Percentiles rank a stretch among this genome's conserved stretches.
phyloP scores from a whole-genome alignment of 2,113 vertebrate genomes.

The Hucho hucho region DNA sequence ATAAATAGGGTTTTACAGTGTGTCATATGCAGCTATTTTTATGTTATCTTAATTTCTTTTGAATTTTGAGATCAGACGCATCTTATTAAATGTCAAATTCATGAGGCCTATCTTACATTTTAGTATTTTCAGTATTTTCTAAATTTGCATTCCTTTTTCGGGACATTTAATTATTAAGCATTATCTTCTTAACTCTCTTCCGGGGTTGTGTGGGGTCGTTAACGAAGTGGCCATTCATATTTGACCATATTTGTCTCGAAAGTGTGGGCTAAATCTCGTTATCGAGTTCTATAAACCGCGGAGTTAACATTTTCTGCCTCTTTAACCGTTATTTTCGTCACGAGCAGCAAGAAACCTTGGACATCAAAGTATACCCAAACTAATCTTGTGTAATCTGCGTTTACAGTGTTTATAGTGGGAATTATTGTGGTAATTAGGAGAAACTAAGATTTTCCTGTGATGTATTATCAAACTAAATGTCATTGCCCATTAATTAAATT shows the following conservation, averaged over 20 bases:
- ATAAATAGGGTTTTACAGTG: too few species aligned
- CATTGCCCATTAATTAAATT: not conserved
- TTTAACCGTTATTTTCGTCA: conserved; percentile 1
- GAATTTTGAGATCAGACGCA: not conserved
- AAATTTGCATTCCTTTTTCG: not conserved
- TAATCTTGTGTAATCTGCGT: conserved; percentile 26
- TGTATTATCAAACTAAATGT: conserved; percentile 7
- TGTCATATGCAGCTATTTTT: too few species aligned
- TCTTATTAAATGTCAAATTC: too few species aligned
- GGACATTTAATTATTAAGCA: not conserved
- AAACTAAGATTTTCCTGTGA: conserved; percentile 1
- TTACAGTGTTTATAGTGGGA: conserved; percentile 20
- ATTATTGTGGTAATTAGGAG: too few species aligned
- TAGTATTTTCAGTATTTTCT: not conserved
- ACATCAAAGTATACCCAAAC: conserved; percentile 17
- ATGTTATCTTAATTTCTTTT: not conserved
- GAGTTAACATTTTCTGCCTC: conserved; percentile 17
- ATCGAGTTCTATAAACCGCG: not conserved
- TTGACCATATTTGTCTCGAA: conserved; percentile 20
- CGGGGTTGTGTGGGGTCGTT: conserved; percentile 16
- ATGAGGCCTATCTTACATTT: conserved; percentile 10
- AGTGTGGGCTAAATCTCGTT: conserved; percentile 25
- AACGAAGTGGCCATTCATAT: conserved; percentile 19
- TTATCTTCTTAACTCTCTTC: not conserved
- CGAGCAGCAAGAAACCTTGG: not conserved